Conservation (phyloP, 2,797 vertebrate genomes). For the Sardinella longiceps region DNA sequence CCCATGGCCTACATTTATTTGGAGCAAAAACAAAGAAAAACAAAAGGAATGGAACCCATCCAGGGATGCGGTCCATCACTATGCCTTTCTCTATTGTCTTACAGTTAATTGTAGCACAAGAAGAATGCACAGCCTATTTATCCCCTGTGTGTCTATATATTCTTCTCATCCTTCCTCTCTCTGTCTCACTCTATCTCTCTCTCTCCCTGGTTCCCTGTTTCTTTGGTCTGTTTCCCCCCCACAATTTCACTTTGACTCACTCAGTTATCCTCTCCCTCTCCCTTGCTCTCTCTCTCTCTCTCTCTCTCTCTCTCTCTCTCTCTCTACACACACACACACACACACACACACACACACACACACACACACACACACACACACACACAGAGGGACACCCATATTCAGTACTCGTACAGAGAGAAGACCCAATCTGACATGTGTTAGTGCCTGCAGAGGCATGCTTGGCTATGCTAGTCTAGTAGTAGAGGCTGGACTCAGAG, state of each 20-base stretch:
- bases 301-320: not conserved
- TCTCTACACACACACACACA: not conserved
- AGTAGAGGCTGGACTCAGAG: slow-evolving; percentile 18
- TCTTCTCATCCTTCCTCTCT: not conserved
- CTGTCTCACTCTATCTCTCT: not conserved
- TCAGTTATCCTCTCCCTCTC: not conserved
- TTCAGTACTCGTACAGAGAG: not conserved
- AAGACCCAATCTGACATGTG: not conserved
- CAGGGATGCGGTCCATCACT: slow-evolving; percentile 46
- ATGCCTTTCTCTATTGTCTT: slow-evolving; percentile 64
- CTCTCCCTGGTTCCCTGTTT: not conserved
- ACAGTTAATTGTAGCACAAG: slow-evolving; percentile 66
- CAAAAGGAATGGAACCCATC: slow-evolving; percentile 59
- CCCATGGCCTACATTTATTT: slow-evolving; percentile 69
- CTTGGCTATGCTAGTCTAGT: slow-evolving; percentile 9
- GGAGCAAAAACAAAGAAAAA: slow-evolving; percentile 56
- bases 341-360: not conserved
- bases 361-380: not conserved
- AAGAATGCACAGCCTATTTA: slow-evolving; percentile 55
- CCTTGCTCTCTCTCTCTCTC: not conserved
- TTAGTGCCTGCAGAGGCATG: not conserved
- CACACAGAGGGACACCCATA: not conserved
- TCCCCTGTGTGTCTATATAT: not conserved
- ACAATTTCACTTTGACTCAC: not conserved
- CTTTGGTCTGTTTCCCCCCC: not conserved